Evolutionary conservation across 2,797 vertebrate genomes (phyloP).

Genomic region (Sebastes oblongus): DNA sequence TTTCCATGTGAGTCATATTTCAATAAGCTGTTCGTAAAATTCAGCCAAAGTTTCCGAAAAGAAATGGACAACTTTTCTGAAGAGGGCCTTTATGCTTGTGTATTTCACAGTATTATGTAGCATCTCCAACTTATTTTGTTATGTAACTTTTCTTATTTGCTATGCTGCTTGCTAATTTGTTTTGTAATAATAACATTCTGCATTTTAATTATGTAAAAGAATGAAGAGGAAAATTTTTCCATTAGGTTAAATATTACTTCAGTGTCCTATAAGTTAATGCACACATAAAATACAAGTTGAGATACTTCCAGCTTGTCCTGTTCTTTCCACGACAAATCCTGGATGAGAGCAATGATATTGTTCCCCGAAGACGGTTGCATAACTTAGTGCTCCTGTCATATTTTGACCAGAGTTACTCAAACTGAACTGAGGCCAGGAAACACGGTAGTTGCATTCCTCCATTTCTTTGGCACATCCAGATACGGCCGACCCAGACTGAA

Average conservation of each 20-base stretch:
- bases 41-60: background rate
- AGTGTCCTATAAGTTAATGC: background rate
- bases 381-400: conserved; percentile 2
- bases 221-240: background rate
- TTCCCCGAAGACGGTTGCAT: conserved; percentile 14
- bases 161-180: background rate
- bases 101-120: background rate
- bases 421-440: conserved; percentile 36
- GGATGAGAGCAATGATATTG: background rate
- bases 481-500: conserved; percentile 42
- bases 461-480: conserved; percentile 48
- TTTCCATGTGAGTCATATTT: background rate
- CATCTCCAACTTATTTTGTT: background rate
- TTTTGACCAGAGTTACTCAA: conserved; percentile 29
- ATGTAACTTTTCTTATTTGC: background rate
- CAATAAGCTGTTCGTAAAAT: background rate
- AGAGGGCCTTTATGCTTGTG: background rate
- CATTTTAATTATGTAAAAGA: background rate
- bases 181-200: background rate
- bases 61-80: background rate
- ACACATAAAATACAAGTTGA: background rate
- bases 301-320: background rate
- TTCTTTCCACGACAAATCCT: background rate
- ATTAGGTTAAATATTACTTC: background rate
- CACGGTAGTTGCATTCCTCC: conserved; percentile 26